Evolutionary conservation across 1,140 invertebrate species (phyloP), one percentile per base, ranked within the genome.

Genomic region (Scaptodrosophila lebanonensis): DNA sequence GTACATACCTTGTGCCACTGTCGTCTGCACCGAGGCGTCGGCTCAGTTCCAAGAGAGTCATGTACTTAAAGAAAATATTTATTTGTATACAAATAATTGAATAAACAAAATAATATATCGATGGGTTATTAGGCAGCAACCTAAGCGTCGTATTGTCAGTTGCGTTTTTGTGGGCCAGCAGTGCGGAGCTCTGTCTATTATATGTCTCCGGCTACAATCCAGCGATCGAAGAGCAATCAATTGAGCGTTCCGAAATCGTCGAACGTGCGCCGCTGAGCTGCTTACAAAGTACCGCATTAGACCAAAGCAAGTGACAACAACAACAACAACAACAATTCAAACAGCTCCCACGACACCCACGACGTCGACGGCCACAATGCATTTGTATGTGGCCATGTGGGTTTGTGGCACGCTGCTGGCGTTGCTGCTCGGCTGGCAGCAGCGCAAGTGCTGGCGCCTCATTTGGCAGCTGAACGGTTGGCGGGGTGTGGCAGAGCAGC

Each of bases 401-500:
- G 51, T 70, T n/a, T 83, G 70, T 54, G 75, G 75, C 38, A 68
- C 40, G 22, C n/a, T 82, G 25, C 27, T 82, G 44, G 43, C 47
- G 5, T 30, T 75, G 18, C 62, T 82, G 7, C 58, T 82, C n/a
- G 66, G 66, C 32, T 83, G 62, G 58, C 75, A 82, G 49, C 83
- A 85, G 42, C 66, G 83, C 12, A 85, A 85, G 29, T 83, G 69
- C 33, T 85, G 83, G 83, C 73, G 70, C 13, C 77, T 85, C 60
- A 82, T 85, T 29, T 85, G 84, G 84, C 83, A 85, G 39, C 51
- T 85, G 8, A 85, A 83, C 22, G 84, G 84, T 1, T 85, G 73
- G 77, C 56, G 70, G 47, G 84, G 84, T n/a, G 51, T 85, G 36
- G 32, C 64, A 9, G 83, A 85, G 12, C 84, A 85, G 43, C 84